These are phyloP conservation scores for Lottia gigantea DNA, from an alignment of 2,888 invertebrate species.

Conservation along the genomic window DNA sequence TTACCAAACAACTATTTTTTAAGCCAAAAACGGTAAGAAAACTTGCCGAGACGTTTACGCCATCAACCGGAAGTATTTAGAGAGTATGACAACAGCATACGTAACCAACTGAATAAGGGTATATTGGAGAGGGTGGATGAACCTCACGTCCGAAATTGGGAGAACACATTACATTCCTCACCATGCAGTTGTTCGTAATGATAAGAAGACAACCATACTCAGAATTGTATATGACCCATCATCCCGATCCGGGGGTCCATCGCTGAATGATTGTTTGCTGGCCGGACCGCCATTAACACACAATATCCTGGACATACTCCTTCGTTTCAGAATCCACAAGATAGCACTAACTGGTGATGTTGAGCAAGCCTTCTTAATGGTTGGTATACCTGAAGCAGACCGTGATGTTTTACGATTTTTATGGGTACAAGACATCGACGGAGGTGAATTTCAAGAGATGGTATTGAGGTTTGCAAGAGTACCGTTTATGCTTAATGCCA, in stretches of 20 bases:
- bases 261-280: constrained; percentile 1
- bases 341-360: constrained; percentile 2
- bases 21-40: not conserved
- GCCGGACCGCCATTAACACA: not conserved
- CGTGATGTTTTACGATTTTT: not conserved
- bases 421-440: not conserved
- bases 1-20: not conserved
- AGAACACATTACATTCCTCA: not conserved
- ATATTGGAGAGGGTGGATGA: not conserved
- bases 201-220: not conserved
- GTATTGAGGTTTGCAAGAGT: not conserved
- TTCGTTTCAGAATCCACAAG: not conserved
- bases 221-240: not conserved
- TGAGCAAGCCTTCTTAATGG: not conserved
- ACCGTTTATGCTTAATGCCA: not conserved
- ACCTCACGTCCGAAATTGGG: not conserved
- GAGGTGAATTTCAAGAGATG: not conserved
- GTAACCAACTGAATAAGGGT: not conserved
- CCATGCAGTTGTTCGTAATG: not conserved
- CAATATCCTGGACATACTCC: not conserved
- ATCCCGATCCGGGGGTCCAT: not conserved
- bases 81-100: not conserved
- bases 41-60: not conserved
- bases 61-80: not conserved
- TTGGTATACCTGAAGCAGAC: not conserved